Percentiles rank a stretch among this genome's conserved stretches.
These are phyloP conservation scores for Pomatostomus ruficeps DNA, from an alignment of 2,113 vertebrate genomes.

Conservation along the genomic window DNA sequence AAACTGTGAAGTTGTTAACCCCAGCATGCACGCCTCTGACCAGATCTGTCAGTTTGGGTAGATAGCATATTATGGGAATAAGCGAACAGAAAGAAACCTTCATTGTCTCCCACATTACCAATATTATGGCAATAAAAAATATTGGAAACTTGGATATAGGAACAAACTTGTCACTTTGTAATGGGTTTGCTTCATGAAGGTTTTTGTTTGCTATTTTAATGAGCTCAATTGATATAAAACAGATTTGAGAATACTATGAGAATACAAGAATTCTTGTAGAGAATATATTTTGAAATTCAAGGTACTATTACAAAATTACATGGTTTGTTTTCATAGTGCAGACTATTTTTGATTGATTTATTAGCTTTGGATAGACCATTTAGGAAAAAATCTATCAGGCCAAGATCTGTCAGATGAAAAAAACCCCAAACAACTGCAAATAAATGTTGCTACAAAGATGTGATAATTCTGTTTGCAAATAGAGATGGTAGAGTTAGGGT, in stretches of 20 bases:
- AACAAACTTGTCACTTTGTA: not conserved
- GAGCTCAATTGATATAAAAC: not conserved
- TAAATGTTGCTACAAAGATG: not conserved
- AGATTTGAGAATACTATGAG: not conserved
- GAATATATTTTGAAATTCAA: not conserved
- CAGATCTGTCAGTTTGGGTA: not conserved
- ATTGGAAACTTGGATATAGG: not conserved
- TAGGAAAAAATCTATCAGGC: not conserved
- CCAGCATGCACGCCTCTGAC: accelerated
- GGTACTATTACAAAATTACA: not conserved
- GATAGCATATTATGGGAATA: not conserved
- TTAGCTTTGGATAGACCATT: not conserved
- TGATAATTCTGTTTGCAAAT: not conserved
- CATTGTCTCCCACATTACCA: not conserved
- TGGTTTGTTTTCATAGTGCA: not conserved
- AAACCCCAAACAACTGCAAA: not conserved
- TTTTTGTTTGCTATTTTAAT: not conserved
- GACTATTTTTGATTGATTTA: not conserved
- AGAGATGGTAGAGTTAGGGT: not conserved
- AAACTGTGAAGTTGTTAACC: not conserved
- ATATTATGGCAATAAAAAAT: not conserved
- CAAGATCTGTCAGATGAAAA: not conserved
- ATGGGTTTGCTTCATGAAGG: not conserved
- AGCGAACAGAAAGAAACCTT: not conserved
- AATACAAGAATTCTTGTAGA: not conserved